Percentiles rank a stretch among this genome's conserved stretches.
These are phyloP conservation scores for Ommatoiulus sabulosus DNA, from an alignment of 2,888 invertebrate genomes.

Conservation along the genomic window DNA sequence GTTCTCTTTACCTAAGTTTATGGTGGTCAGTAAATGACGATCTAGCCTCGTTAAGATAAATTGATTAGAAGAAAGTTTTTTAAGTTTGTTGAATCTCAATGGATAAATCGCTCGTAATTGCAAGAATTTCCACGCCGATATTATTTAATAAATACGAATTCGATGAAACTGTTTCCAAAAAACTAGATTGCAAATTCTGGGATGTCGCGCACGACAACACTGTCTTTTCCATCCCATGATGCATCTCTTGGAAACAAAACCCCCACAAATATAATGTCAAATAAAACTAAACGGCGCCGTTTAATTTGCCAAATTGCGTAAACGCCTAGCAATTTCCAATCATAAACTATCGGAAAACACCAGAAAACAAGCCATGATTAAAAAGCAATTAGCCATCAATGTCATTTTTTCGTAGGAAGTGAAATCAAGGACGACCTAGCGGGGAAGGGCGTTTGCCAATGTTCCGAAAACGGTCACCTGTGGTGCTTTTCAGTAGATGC, in stretches of 20 bases:
- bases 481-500: background rate
- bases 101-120: too few relatives aligned
- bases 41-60: too few relatives aligned
- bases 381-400: background rate
- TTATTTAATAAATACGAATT: too few relatives aligned
- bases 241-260: background rate
- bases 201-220: background rate
- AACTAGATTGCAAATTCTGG: background rate
- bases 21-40: too few relatives aligned
- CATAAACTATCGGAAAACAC: background rate
- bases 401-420: conserved; percentile 27
- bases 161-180: too few relatives aligned
- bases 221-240: background rate
- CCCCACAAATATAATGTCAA: background rate
- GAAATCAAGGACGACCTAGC: conserved; percentile 5
- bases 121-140: too few relatives aligned
- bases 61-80: too few relatives aligned
- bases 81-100: too few relatives aligned
- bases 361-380: background rate
- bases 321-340: background rate
- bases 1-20: too few relatives aligned
- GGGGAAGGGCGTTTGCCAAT: background rate
- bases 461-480: background rate
- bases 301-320: background rate
- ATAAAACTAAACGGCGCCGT: background rate